Evolutionary conservation across 2,888 invertebrate species (phyloP).

Genomic region (Herminia tarsipennalis): DNA sequence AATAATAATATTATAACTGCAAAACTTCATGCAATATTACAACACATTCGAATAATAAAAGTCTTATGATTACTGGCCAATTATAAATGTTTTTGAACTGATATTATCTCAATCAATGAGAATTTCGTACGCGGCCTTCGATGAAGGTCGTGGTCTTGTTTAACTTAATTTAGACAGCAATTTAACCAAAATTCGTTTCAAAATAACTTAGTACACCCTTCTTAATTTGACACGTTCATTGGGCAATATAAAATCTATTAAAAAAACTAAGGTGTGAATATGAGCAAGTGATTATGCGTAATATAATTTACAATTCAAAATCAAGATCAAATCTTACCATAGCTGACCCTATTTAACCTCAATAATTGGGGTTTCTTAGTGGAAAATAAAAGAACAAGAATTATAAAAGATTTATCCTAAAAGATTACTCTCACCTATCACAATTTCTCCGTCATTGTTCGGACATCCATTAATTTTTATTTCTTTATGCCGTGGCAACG

Average conservation of each 20-base stretch:
- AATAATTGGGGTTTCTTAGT: slow-evolving; percentile 65
- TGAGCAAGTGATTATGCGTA: slow-evolving; percentile 28
- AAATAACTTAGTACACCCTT: not conserved
- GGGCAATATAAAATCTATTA: slow-evolving; percentile 30
- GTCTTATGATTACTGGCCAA: no score
- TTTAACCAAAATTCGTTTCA: no score
- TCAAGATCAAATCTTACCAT: slow-evolving; percentile 57
- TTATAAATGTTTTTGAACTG: no score
- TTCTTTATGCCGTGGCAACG: slow-evolving; percentile 70
- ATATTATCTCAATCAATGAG: no score
- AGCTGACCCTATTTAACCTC: slow-evolving; percentile 73
- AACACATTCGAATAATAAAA: no score
- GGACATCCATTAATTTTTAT: slow-evolving; percentile 78
- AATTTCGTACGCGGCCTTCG: no score
- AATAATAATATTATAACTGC: no score
- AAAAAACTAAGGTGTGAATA: slow-evolving; percentile 42
- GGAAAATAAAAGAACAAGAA: slow-evolving; percentile 70
- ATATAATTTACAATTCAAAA: slow-evolving; percentile 70
- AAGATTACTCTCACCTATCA: slow-evolving; percentile 84
- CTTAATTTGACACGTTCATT: slow-evolving; percentile 30
- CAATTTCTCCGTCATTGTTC: slow-evolving; percentile 81
- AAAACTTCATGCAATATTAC: no score
- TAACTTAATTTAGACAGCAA: no score
- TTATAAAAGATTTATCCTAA: slow-evolving; percentile 48
- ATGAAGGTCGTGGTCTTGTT: no score